phyloP scores from a whole-genome alignment of 1,140 invertebrate genomes.

The Trichogramma pretiosum region DNA sequence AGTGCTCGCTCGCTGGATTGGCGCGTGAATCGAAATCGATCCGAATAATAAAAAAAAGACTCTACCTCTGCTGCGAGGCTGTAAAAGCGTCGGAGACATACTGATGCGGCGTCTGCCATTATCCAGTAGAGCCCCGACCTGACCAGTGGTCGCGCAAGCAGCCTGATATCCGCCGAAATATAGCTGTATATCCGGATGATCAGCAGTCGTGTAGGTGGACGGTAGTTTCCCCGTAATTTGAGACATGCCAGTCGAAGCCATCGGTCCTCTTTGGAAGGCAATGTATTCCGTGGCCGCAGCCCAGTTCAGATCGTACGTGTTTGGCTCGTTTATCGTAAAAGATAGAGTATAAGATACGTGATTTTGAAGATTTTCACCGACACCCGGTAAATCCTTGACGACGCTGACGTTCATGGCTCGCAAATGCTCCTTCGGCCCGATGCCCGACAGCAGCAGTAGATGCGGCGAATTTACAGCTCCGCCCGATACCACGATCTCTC shows the following conservation, averaged over 20 bases:
- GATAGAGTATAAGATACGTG: slow-evolving; percentile 55
- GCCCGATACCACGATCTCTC: slow-evolving; percentile 48
- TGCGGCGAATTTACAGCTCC: slow-evolving; percentile 59
- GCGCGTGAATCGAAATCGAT: too few species aligned
- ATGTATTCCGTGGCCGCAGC: slow-evolving; percentile 53
- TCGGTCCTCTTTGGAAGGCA: slow-evolving; percentile 48
- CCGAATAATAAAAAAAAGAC: too few species aligned
- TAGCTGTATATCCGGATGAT: slow-evolving; percentile 57
- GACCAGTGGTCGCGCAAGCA: slow-evolving; percentile 50
- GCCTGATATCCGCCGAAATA: slow-evolving; percentile 62
- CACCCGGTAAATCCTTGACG: slow-evolving; percentile 60
- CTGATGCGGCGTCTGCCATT: slow-evolving; percentile 50
- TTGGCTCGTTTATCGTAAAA: slow-evolving; percentile 45
- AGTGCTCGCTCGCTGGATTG: too few species aligned
- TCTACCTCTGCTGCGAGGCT: slow-evolving; percentile 48
- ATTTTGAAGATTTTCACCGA: slow-evolving; percentile 68
- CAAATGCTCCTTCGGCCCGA: slow-evolving; percentile 58
- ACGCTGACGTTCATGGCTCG: slow-evolving; percentile 38
- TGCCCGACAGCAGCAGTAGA: slow-evolving; percentile 59
- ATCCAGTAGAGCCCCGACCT: slow-evolving; percentile 43
- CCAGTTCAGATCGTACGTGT: slow-evolving; percentile 54
- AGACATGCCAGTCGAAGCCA: slow-evolving; percentile 54
- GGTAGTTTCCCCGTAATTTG: slow-evolving; percentile 56
- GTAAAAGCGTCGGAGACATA: slow-evolving; percentile 43
- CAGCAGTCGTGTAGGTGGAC: slow-evolving; percentile 47